phyloP scores from a whole-genome alignment of 2,113 vertebrate species.

The Malurus alboscapulatus region DNA sequence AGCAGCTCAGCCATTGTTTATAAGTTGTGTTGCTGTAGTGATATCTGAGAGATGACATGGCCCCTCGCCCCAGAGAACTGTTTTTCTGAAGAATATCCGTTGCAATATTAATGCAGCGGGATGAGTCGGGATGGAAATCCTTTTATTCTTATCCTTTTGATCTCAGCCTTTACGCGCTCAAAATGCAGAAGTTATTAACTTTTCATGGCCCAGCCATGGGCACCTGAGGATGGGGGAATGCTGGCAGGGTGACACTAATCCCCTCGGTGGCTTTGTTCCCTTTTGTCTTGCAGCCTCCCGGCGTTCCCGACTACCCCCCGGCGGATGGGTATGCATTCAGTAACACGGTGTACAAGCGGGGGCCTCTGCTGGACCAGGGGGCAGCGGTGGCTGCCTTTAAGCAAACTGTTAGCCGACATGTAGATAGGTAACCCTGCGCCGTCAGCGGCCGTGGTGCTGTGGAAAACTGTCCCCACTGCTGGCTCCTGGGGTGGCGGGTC shows the following conservation, averaged over 20 bases:
- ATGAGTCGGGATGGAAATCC: background rate
- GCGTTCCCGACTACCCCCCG: conserved; percentile 70
- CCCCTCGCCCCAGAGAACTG: background rate
- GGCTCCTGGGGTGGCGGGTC: background rate
- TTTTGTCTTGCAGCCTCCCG: conserved; percentile 72
- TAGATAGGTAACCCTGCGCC: conserved; percentile 84
- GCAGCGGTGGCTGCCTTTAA: conserved; percentile 80
- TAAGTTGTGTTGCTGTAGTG: background rate
- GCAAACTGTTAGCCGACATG: conserved; percentile 79
- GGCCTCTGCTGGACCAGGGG: conserved; percentile 82
- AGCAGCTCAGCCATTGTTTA: background rate
- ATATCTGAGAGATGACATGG: background rate
- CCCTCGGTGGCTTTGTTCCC: conserved; percentile 5
- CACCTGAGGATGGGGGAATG: background rate
- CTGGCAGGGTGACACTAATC: background rate
- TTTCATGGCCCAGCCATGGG: background rate
- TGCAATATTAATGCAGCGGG: conserved; percentile 29
- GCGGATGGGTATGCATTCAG: conserved; percentile 80
- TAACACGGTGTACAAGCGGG: conserved; percentile 74
- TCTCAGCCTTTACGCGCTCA: background rate
- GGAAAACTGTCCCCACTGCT: conserved; percentile 73
- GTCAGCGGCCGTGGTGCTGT: conserved; percentile 27
- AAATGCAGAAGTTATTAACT: conserved; percentile 1
- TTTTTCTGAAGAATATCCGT: background rate
- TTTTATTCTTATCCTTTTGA: conserved; percentile 31